A percentile compares a stretch with the other conserved stretches of the same genome.
Evolutionary conservation across 2,888 invertebrate genomes (phyloP).

Genomic region (Drosophila heteroneura): DNA sequence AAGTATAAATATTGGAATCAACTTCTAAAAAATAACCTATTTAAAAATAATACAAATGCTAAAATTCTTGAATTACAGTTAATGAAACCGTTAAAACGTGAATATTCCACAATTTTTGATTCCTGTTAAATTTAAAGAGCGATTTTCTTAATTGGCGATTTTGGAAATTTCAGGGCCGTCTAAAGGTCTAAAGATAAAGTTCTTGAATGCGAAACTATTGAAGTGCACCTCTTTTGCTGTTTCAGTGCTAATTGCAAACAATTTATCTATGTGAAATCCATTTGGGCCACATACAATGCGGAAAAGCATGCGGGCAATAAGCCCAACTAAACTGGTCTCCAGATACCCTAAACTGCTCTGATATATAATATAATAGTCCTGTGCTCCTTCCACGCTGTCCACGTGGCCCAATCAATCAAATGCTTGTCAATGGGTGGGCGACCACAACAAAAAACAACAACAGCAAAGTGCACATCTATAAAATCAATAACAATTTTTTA

Average conservation of each 20-base stretch:
- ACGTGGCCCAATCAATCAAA: slow-evolving; percentile 55
- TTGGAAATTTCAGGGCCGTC: background rate
- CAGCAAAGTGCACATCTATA: slow-evolving; percentile 24
- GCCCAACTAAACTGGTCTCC: slow-evolving; percentile 19
- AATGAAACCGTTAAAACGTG: background rate
- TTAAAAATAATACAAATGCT: no score
- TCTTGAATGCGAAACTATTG: background rate
- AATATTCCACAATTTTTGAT: no score
- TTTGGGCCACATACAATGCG: slow-evolving; percentile 22
- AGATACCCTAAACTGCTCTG: slow-evolving; percentile 7
- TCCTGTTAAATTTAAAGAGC: no score
- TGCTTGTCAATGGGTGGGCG: slow-evolving; percentile 35
- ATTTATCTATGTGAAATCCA: slow-evolving; percentile 24
- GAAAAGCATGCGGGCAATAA: slow-evolving; percentile 21
- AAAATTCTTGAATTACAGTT: background rate
- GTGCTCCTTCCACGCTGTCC: slow-evolving; percentile 1
- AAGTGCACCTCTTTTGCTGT: background rate
- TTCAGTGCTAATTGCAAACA: slow-evolving; percentile 22
- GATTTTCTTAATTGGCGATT: no score
- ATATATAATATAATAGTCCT: background rate
- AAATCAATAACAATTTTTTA: slow-evolving; percentile 53
- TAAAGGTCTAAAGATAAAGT: background rate
- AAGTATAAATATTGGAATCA: no score
- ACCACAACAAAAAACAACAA: background rate
- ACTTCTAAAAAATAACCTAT: no score